These are phyloP conservation scores for Heliocidaris erythrogramma DNA, from an alignment of 35 echinoderm and acorn worm species.

Conservation along the genomic window DNA sequence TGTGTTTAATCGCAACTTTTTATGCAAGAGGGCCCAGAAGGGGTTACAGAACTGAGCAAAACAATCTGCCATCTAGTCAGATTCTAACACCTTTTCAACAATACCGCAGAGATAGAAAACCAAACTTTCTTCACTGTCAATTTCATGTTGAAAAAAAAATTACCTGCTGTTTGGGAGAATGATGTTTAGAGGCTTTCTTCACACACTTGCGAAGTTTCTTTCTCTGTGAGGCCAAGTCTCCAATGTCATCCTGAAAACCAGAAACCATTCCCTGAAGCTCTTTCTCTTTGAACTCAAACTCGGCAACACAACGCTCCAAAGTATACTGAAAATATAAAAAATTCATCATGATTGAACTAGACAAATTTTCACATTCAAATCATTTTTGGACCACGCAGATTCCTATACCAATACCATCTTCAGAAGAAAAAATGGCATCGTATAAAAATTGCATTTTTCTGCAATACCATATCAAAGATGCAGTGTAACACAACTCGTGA, in stretches of 20 bases:
- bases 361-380: no score
- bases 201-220: conserved; percentile 32
- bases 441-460: no score
- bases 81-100: neutral
- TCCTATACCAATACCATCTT: no score
- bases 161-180: neutral
- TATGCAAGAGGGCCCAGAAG: no score
- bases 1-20: no score
- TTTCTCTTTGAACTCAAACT: conserved; percentile 29
- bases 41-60: no score
- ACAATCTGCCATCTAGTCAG: no score
- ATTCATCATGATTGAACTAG: neutral
- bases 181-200: conserved; percentile 34
- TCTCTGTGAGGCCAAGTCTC: conserved; percentile 40
- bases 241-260: conserved; percentile 38
- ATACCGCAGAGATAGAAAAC: neutral
- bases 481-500: no score
- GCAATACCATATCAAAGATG: no score
- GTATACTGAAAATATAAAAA: neutral
- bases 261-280: conserved; percentile 24
- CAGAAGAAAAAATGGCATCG: no score
- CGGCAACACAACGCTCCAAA: neutral
- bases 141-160: neutral
- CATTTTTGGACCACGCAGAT: no score
- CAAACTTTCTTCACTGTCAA: neutral